A percentile compares a stretch with the other conserved stretches of the same genome.
phyloP scores from a whole-genome alignment of 2,113 vertebrate genomes.

The Hippopotamus amphibius region DNA sequence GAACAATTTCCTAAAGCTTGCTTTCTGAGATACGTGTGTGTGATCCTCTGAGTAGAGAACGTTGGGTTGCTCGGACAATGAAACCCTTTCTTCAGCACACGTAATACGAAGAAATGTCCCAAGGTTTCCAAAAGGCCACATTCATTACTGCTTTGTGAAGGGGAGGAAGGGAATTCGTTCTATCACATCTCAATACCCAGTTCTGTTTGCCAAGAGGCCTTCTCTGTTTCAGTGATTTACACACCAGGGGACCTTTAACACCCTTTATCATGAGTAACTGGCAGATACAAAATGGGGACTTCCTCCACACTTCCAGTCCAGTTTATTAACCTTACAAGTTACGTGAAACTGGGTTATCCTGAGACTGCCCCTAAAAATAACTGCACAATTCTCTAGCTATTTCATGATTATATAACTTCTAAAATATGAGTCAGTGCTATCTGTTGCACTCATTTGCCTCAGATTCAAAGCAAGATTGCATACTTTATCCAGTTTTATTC shows the following conservation, averaged over 20 bases:
- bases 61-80: not conserved
- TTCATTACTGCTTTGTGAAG: not conserved
- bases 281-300: not conserved
- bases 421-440: not conserved
- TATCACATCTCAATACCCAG: not conserved
- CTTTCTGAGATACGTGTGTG: not conserved
- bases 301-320: not conserved
- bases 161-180: not conserved
- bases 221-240: not conserved
- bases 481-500: not conserved
- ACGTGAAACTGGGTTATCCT: not conserved
- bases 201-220: not conserved
- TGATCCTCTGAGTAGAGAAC: not conserved
- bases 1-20: constrained; percentile 36
- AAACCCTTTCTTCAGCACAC: not conserved
- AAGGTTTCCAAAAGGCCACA: not conserved
- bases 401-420: not conserved
- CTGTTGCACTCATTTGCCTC: not conserved
- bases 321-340: constrained; percentile 3
- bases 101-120: not conserved
- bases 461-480: not conserved
- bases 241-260: not conserved
- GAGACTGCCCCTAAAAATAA: constrained; percentile 37
- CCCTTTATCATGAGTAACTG: not conserved
- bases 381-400: not conserved